Evolutionary conservation across 37 sponge, comb jelly and placozoan genomes (phyloP).

Genomic region (Spongilla lacustris): DNA sequence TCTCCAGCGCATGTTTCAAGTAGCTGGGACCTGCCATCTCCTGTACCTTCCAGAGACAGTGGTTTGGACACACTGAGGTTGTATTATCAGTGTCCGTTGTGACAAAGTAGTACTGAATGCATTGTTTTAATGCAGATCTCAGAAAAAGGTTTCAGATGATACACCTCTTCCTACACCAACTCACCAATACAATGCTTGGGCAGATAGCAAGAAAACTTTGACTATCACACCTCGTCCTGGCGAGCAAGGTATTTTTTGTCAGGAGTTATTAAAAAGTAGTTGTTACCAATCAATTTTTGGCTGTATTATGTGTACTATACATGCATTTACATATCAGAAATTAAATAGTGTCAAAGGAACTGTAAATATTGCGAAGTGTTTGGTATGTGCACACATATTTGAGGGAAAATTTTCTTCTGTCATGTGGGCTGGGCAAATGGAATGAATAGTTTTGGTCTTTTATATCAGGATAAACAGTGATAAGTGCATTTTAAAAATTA

Average conservation of each 20-base stretch:
- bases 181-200: constrained; percentile 93
- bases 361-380: too few species aligned
- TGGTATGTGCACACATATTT: too few species aligned
- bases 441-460: too few species aligned
- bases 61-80: constrained; percentile 29
- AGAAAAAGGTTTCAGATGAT: constrained; percentile 25
- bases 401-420: too few species aligned
- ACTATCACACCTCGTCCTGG: constrained; percentile 61
- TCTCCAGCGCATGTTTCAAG: constrained; percentile 17
- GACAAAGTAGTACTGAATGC: not conserved
- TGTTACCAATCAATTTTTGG: too few species aligned
- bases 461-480: not conserved
- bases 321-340: too few species aligned
- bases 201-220: constrained; percentile 76
- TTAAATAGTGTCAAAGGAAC: too few species aligned
- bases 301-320: too few species aligned
- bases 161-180: constrained; percentile 96
- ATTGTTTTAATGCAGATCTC: not conserved
- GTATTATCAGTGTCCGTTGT: not conserved
- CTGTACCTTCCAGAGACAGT: constrained; percentile 53
- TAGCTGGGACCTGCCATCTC: constrained; percentile 88
- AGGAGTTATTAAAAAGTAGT: not conserved
- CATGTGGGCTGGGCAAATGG: too few species aligned
- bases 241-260: not conserved
- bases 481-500: not conserved